Evolutionary conservation across 2,797 vertebrate genomes (phyloP).

Genomic region (Coregonus ussuriensis): DNA sequence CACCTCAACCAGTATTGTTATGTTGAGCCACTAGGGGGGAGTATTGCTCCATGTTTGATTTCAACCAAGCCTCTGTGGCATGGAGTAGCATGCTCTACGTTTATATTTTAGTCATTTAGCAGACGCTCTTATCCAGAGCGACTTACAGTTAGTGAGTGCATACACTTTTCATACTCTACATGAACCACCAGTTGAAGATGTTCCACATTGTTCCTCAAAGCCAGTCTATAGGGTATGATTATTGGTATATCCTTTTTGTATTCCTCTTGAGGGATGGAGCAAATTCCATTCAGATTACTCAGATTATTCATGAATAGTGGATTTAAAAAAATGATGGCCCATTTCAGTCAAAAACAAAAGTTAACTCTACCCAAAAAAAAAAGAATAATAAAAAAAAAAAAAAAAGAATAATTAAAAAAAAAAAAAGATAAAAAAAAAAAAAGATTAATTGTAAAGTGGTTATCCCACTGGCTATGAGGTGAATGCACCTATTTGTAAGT

Average conservation of each 20-base stretch:
- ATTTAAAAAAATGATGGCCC: neutral
- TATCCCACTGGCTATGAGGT: too few relatives aligned
- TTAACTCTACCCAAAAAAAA: neutral
- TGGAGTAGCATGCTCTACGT: neutral
- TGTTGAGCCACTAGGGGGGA: slow-evolving; percentile 64
- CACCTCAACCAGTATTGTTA: neutral
- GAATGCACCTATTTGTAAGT: too few relatives aligned
- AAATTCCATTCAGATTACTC: neutral
- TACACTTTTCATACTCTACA: too few relatives aligned
- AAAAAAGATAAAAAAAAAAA: too few relatives aligned
- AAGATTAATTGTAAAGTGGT: too few relatives aligned
- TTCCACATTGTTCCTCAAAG: slow-evolving; percentile 38
- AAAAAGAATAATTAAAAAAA: too few relatives aligned
- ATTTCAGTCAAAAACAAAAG: too few relatives aligned
- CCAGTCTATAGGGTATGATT: neutral
- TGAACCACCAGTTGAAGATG: slow-evolving; percentile 61
- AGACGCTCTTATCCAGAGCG: too few relatives aligned
- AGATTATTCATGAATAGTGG: neutral
- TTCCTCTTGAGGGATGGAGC: neutral
- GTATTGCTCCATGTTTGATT: slow-evolving; percentile 40
- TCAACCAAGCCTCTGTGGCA: neutral
- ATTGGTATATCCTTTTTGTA: neutral
- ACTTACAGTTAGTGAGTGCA: too few relatives aligned
- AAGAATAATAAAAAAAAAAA: too few relatives aligned
- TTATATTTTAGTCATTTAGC: too few relatives aligned